phyloP scores from a whole-genome alignment of 2,888 invertebrate species.

The Drosophila merina region DNA sequence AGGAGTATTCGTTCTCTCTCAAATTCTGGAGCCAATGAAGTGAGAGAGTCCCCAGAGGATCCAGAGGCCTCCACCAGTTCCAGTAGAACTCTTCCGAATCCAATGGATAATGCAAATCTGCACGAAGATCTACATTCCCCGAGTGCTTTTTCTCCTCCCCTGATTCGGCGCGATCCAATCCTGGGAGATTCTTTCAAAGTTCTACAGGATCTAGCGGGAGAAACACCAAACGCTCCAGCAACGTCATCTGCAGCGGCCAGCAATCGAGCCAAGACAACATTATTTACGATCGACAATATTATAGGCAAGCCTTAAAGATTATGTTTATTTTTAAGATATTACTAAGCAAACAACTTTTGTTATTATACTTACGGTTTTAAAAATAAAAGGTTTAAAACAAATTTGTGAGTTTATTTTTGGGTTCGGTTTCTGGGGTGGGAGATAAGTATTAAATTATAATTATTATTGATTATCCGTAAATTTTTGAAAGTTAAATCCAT shows the following conservation, averaged over 20 bases:
- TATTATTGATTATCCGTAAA: not conserved
- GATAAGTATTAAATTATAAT: not conserved
- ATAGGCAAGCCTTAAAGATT: conserved; percentile 77
- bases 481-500: not conserved
- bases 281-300: conserved; percentile 83
- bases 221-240: conserved; percentile 13
- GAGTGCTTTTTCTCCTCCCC: conserved; percentile 76
- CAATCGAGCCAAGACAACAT: conserved; percentile 62
- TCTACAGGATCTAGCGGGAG: conserved; percentile 44
- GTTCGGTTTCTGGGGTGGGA: not conserved
- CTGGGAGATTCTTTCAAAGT: conserved; percentile 44
- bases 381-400: not conserved
- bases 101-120: conserved; percentile 48
- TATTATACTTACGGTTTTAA: not conserved
- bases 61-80: conserved; percentile 48
- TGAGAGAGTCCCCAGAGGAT: conserved; percentile 25
- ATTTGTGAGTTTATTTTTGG: not conserved
- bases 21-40: conserved; percentile 25
- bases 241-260: conserved; percentile 21
- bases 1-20: conserved; percentile 24
- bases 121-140: conserved; percentile 73
- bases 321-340: not conserved
- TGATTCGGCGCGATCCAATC: conserved; percentile 13
- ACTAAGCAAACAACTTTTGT: conserved; percentile 1
- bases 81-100: conserved; percentile 43